Conservation (phyloP, 2,888 invertebrate genomes). For the Eupithecia vulgata region DNA sequence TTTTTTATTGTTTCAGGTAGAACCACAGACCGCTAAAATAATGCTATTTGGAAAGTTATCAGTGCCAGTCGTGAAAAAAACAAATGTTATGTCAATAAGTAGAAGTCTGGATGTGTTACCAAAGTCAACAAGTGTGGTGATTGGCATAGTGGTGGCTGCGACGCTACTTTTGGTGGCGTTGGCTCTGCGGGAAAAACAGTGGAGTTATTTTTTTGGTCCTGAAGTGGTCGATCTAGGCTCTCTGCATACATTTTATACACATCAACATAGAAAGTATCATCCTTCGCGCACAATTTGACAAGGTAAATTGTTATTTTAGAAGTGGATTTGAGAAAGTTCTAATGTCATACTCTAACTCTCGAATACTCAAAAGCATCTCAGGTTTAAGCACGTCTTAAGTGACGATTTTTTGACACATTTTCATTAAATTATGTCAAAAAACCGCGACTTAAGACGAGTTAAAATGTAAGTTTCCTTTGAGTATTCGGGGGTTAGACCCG, state of each 20-base stretch:
- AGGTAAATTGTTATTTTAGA: background rate
- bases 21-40: background rate
- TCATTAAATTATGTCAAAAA: no score
- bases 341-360: no score
- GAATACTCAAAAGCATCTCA: no score
- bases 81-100: background rate
- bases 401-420: no score
- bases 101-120: background rate
- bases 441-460: no score
- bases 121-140: constrained; percentile 1
- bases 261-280: constrained; percentile 21
- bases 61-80: background rate
- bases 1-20: background rate
- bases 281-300: constrained; percentile 24
- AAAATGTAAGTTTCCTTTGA: no score
- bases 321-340: no score
- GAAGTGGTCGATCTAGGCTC: constrained; percentile 70
- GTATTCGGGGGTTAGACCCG: no score
- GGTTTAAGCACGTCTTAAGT: no score
- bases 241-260: constrained; percentile 49
- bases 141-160: constrained; percentile 18
- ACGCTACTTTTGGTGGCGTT: constrained; percentile 41
- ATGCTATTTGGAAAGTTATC: background rate
- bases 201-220: constrained; percentile 63
- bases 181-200: constrained; percentile 56